Percentiles rank a stretch among this genome's conserved stretches.
Conservation (phyloP, 2,888 invertebrate species). For the Drosophila pegasa region DNA sequence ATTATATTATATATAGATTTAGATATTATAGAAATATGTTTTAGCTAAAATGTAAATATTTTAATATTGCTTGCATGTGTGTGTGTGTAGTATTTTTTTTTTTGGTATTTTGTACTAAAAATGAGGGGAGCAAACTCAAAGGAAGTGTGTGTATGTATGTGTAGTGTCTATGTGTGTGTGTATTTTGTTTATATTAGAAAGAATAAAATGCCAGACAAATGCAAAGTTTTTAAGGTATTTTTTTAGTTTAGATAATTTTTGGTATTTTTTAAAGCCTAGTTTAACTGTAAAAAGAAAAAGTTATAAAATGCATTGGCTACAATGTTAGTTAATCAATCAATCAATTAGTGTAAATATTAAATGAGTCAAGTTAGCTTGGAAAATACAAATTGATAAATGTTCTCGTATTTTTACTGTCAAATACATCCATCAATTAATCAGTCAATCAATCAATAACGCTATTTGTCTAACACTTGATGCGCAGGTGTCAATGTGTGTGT, state of each 20-base stretch:
- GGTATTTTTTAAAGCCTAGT: constrained; percentile 31
- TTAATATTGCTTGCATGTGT: constrained; percentile 53
- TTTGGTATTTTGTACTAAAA: constrained; percentile 36
- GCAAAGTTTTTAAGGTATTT: constrained; percentile 32
- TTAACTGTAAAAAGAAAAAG: constrained; percentile 39
- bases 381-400: constrained; percentile 22
- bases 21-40: background rate
- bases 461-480: constrained; percentile 41
- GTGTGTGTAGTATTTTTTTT: constrained; percentile 37
- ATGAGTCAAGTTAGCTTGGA: constrained; percentile 37
- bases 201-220: constrained; percentile 53
- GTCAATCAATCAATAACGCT: constrained; percentile 17
- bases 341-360: constrained; percentile 38
- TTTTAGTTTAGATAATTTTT: background rate
- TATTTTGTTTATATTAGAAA: constrained; percentile 4
- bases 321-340: constrained; percentile 45
- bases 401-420: constrained; percentile 35
- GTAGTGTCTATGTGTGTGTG: constrained; percentile 16
- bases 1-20: constrained; percentile 33
- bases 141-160: constrained; percentile 22
- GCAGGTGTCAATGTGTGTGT: constrained; percentile 21
- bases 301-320: constrained; percentile 51
- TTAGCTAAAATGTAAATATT: constrained; percentile 31
- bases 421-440: constrained; percentile 14
- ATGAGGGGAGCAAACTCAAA: constrained; percentile 55